phyloP scores from a whole-genome alignment of 2,888 invertebrate genomes.

The Hermodice carunculata region DNA sequence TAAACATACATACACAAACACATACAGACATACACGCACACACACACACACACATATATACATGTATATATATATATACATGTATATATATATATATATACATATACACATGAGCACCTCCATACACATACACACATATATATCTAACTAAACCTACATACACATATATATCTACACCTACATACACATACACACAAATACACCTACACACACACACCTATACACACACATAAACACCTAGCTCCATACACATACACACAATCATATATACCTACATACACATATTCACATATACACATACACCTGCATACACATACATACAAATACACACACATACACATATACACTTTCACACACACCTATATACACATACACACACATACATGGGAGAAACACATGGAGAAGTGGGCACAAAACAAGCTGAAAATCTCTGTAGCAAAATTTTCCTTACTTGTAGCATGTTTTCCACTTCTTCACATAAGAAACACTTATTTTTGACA shows the following conservation, averaged over 20 bases:
- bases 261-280: background rate
- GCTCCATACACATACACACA: constrained; percentile 1
- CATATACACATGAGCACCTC: background rate
- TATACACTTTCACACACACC: too few species aligned
- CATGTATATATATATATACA: background rate
- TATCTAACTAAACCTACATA: background rate
- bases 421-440: too few species aligned
- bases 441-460: too few species aligned
- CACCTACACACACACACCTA: background rate
- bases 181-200: background rate
- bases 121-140: background rate
- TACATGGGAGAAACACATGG: too few species aligned
- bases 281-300: background rate
- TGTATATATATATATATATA: too few species aligned
- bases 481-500: too few species aligned
- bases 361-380: too few species aligned
- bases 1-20: background rate
- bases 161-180: background rate
- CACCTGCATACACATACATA: too few species aligned
- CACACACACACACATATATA: background rate
- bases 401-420: too few species aligned
- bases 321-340: too few species aligned
- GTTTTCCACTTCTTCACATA: too few species aligned
- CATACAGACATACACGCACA: background rate
- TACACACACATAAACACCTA: background rate